Evolutionary conservation across 2,113 vertebrate genomes (phyloP).

Genomic region (Elephas maximus): DNA sequence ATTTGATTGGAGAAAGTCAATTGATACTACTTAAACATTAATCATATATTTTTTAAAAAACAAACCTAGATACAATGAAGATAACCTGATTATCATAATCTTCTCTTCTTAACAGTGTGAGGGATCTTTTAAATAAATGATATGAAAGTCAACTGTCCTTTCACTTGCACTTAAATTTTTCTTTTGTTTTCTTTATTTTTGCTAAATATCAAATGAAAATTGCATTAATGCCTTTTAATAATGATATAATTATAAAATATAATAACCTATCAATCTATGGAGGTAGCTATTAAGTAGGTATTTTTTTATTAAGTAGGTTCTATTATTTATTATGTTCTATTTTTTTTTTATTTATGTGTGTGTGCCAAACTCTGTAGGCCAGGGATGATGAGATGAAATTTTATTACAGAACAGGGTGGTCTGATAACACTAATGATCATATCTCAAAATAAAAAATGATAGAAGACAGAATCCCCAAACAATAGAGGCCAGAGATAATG

Average conservation of each 20-base stretch:
- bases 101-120: not conserved
- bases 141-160: constrained; percentile 16
- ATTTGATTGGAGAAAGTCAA: not conserved
- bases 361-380: not conserved
- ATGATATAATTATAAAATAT: not conserved
- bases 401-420: not conserved
- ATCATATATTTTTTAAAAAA: not conserved
- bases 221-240: not conserved
- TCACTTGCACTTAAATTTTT: constrained; percentile 25
- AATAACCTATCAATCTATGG: not conserved
- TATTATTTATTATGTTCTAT: too few relatives aligned
- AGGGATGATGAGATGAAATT: not conserved
- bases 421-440: not conserved
- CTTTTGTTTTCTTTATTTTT: not conserved
- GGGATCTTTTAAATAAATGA: constrained; percentile 32
- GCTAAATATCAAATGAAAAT: not conserved
- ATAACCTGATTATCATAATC: not conserved
- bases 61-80: not conserved
- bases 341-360: not conserved
- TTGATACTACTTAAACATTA: not conserved
- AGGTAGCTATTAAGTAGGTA: too few relatives aligned
- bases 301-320: too few relatives aligned
- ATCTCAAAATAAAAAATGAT: not conserved
- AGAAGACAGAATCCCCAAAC: not conserved
- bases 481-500: not conserved